A percentile compares a stretch with the other conserved stretches of the same genome.
phyloP scores from a whole-genome alignment of 1,140 invertebrate species.

The Stratiolaelaps scimitus region DNA sequence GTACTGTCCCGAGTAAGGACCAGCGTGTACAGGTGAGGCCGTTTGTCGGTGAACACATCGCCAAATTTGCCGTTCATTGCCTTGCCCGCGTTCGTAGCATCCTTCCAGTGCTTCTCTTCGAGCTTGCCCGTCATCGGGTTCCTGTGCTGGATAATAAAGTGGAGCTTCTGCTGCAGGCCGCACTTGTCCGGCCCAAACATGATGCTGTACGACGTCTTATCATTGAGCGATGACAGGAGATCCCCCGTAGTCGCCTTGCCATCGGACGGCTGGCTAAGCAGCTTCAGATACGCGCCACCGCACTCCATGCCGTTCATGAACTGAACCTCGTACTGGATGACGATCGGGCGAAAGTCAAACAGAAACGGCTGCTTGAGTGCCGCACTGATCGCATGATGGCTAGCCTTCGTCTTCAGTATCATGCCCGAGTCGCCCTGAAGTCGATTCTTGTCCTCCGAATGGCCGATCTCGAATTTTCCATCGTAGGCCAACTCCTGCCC shows the following conservation, averaged over 20 bases:
- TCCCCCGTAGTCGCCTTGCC: slow-evolving; percentile 50
- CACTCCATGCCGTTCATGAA: slow-evolving; percentile 92
- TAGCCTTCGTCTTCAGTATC: slow-evolving; percentile 80
- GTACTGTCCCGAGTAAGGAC: slow-evolving; percentile 76
- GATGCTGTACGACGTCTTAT: slow-evolving; percentile 92
- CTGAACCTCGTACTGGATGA: slow-evolving; percentile 63
- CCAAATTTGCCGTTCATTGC: slow-evolving; percentile 71
- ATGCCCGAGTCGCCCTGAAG: slow-evolving; percentile 72
- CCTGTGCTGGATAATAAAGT: slow-evolving; percentile 93
- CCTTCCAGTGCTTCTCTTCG: slow-evolving; percentile 63
- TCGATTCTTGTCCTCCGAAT: slow-evolving; percentile 52
- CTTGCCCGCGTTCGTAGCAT: slow-evolving; percentile 49
- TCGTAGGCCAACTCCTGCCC: slow-evolving; percentile 81
- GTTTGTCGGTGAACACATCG: slow-evolving; percentile 82
- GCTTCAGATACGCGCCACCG: slow-evolving; percentile 92
- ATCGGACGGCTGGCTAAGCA: slow-evolving; percentile 48
- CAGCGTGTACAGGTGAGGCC: slow-evolving; percentile 86
- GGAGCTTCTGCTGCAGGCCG: slow-evolving; percentile 85
- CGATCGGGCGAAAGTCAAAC: slow-evolving; percentile 69
- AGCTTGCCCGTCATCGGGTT: slow-evolving; percentile 80
- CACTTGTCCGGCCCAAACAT: slow-evolving; percentile 99
- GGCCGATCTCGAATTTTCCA: slow-evolving; percentile 48
- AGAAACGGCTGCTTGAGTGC: slow-evolving; percentile 64
- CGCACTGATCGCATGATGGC: slow-evolving; percentile 87
- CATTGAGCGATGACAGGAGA: slow-evolving; percentile 63